Conservation (phyloP, 2,113 vertebrate genomes). For the Morone chrysops region DNA sequence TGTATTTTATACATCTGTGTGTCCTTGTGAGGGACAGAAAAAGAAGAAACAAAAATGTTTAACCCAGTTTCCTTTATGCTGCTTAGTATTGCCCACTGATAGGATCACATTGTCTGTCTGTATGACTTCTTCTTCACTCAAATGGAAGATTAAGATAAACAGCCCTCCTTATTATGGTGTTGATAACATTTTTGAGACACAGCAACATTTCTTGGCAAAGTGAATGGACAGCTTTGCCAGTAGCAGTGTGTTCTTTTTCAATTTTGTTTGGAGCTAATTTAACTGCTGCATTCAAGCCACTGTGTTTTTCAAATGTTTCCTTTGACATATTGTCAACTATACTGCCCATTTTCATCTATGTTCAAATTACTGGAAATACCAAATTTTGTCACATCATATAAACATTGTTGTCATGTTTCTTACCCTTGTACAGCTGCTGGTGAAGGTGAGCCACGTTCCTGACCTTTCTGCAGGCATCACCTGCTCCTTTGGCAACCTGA, state of each 20-base stretch:
- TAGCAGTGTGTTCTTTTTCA: conserved; percentile 38
- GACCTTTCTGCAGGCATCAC: conserved; percentile 91
- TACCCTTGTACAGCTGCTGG: conserved; percentile 86
- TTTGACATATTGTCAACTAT: background rate
- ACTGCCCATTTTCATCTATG: no score
- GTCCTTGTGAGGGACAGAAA: conserved; percentile 35
- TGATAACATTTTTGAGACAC: conserved; percentile 29
- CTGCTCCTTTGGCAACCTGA: conserved; percentile 97
- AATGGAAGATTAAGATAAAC: conserved; percentile 23
- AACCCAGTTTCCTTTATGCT: background rate
- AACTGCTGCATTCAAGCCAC: conserved; percentile 11
- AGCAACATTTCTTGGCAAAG: conserved; percentile 37
- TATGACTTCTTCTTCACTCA: background rate
- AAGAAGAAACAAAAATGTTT: conserved; percentile 41
- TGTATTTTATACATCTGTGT: conserved; percentile 9
- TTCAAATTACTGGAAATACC: no score
- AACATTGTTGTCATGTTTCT: background rate
- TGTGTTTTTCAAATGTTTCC: background rate
- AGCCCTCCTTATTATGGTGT: background rate
- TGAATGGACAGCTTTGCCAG: conserved; percentile 29
- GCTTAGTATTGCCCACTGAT: background rate
- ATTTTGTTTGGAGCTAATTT: conserved; percentile 23
- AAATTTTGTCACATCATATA: background rate
- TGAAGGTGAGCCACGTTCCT: conserved; percentile 92
- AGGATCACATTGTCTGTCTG: background rate